Evolutionary conservation across 2,113 vertebrate species (phyloP).

Genomic region (Rhineura floridana): DNA sequence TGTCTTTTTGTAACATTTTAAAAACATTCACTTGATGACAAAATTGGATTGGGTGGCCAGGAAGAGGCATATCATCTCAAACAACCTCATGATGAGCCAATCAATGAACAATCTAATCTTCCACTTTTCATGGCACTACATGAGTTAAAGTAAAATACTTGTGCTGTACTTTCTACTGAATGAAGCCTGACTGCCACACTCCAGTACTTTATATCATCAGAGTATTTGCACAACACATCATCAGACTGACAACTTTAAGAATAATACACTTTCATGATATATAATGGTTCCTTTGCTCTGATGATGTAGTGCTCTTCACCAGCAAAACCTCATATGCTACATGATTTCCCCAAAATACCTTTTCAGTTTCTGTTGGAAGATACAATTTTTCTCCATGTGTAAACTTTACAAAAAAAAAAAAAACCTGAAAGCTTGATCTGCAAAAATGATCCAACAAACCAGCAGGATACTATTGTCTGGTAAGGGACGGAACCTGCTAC

Average conservation of each 20-base stretch:
- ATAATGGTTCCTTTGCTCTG: conserved; percentile 14
- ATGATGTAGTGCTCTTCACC: neutral
- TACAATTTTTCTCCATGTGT: neutral
- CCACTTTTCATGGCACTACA: conserved; percentile 1
- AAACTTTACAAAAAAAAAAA: neutral
- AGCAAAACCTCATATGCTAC: conserved; percentile 13
- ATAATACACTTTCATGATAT: conserved; percentile 21
- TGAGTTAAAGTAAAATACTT: conserved; percentile 39
- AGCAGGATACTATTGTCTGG: neutral
- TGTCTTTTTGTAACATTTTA: conserved; percentile 22
- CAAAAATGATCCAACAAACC: neutral
- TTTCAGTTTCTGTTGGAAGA: neutral
- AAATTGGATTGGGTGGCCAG: neutral
- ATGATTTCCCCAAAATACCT: neutral
- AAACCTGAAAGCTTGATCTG: neutral
- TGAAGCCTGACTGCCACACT: conserved; percentile 37
- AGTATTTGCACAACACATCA: conserved; percentile 42
- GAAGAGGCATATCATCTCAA: conserved; percentile 13
- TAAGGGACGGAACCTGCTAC: neutral
- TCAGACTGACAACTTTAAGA: conserved; percentile 35
- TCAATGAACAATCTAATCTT: conserved; percentile 25
- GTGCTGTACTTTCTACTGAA: conserved; percentile 33
- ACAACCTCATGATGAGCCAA: conserved; percentile 32
- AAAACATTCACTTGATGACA: conserved; percentile 38
- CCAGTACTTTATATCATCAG: conserved; percentile 27